Evolutionary conservation across 2,888 invertebrate species (phyloP).

Genomic region (Ypsolopha scabrella): DNA sequence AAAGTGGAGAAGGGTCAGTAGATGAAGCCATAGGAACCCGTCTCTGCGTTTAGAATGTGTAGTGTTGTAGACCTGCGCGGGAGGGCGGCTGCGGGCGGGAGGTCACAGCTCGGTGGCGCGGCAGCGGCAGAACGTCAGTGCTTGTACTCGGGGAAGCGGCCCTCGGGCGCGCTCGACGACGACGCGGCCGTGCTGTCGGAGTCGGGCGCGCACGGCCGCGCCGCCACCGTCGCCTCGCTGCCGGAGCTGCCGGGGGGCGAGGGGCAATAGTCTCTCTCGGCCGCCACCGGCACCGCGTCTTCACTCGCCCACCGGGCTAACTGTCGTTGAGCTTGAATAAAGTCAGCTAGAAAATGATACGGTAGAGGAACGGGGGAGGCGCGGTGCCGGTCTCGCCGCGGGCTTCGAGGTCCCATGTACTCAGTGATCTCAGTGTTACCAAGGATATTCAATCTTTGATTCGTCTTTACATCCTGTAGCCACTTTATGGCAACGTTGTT

Average conservation of each 20-base stretch:
- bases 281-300: slow-evolving; percentile 76
- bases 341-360: slow-evolving; percentile 95
- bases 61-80: not conserved
- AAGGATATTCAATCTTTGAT: not conserved
- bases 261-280: slow-evolving; percentile 53
- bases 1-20: too few relatives aligned
- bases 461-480: not conserved
- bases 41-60: too few relatives aligned
- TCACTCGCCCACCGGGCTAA: slow-evolving; percentile 96
- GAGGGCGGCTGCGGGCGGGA: slow-evolving; percentile 8
- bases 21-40: too few relatives aligned
- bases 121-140: slow-evolving; percentile 70
- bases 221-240: slow-evolving; percentile 28
- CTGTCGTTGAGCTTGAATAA: slow-evolving; percentile 97
- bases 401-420: slow-evolving; percentile 1
- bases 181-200: slow-evolving; percentile 32
- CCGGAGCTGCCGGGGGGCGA: slow-evolving; percentile 53
- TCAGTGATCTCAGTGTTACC: not conserved
- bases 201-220: slow-evolving; percentile 38
- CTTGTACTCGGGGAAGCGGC: slow-evolving; percentile 81
- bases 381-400: slow-evolving; percentile 14
- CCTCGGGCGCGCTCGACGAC: slow-evolving; percentile 57
- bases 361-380: slow-evolving; percentile 74
- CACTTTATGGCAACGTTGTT: not conserved
- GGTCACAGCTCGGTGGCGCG: slow-evolving; percentile 20